Conservation (phyloP, 2,888 invertebrate species). For the Agonopterix subpropinquella region DNA sequence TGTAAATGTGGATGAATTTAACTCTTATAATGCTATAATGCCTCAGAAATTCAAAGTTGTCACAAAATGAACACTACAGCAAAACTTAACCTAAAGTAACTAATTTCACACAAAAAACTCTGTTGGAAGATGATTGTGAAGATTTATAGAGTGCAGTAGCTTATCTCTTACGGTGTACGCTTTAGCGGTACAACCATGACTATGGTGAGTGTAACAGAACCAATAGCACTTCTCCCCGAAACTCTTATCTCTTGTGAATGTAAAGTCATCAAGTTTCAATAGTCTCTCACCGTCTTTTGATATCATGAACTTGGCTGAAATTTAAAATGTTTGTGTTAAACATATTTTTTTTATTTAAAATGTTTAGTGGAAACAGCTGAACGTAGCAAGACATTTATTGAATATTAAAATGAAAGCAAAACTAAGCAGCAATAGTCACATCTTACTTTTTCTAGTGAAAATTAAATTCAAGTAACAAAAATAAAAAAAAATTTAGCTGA, state of each 20-base stretch:
- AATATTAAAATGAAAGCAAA: too few relatives aligned
- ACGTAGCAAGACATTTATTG: too few relatives aligned
- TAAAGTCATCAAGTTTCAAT: conserved; percentile 63
- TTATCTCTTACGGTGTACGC: conserved; percentile 48
- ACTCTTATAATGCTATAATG: too few relatives aligned
- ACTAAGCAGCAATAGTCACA: too few relatives aligned
- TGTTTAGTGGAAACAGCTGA: too few relatives aligned
- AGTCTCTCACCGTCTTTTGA: conserved; percentile 57
- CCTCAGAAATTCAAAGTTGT: too few relatives aligned
- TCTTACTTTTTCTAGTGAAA: too few relatives aligned
- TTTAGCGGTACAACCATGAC: conserved; percentile 51
- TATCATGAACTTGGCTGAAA: conserved; percentile 64
- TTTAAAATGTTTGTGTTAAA: conserved; percentile 2
- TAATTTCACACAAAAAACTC: conserved; percentile 61
- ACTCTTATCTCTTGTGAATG: conserved; percentile 42
- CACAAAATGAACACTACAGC: too few relatives aligned
- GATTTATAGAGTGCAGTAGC: conserved; percentile 49
- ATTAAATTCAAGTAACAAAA: too few relatives aligned
- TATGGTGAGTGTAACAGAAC: conserved; percentile 60
- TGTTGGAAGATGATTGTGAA: conserved; percentile 62
- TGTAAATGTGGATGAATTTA: too few relatives aligned
- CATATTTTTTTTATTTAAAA: not conserved
- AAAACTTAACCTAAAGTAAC: too few relatives aligned
- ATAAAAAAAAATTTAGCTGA: too few relatives aligned
- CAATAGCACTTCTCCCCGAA: conserved; percentile 44